Evolutionary conservation across 2,113 vertebrate genomes (phyloP).

Genomic region (Antennarius striatus): DNA sequence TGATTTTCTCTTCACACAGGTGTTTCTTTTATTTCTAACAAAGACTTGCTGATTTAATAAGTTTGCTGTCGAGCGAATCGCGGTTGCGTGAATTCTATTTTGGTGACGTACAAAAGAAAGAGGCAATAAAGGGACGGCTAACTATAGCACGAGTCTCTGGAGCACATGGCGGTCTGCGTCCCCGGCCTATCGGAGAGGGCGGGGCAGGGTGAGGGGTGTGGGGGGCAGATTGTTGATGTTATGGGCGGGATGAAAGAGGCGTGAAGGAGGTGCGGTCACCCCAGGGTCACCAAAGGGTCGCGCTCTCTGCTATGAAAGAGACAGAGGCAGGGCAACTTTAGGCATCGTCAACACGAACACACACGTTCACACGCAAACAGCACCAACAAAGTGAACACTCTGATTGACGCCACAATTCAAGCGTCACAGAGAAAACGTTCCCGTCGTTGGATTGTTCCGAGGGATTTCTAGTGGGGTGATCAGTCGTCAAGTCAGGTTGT

Average conservation of each 20-base stretch:
- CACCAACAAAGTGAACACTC: constrained; percentile 63
- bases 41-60: too few relatives aligned
- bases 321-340: constrained; percentile 36
- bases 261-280: constrained; percentile 63
- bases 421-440: constrained; percentile 32
- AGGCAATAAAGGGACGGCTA: too few relatives aligned
- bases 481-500: constrained; percentile 1
- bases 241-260: constrained; percentile 63
- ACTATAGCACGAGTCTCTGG: neutral
- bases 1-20: too few relatives aligned
- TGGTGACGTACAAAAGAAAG: too few relatives aligned
- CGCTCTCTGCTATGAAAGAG: constrained; percentile 51
- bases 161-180: constrained; percentile 23
- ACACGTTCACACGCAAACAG: constrained; percentile 58
- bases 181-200: constrained; percentile 15
- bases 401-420: constrained; percentile 33
- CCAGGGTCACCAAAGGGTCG: constrained; percentile 76
- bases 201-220: neutral
- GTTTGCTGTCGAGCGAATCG: too few relatives aligned
- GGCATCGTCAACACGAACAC: constrained; percentile 33
- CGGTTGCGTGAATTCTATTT: too few relatives aligned
- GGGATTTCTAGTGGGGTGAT: neutral
- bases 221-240: constrained; percentile 66
- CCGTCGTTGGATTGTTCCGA: neutral
- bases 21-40: too few relatives aligned